Evolutionary conservation across 2,113 vertebrate genomes (phyloP), one percentile per base, ranked within the genome.

Genomic region (Lepus europaeus): DNA sequence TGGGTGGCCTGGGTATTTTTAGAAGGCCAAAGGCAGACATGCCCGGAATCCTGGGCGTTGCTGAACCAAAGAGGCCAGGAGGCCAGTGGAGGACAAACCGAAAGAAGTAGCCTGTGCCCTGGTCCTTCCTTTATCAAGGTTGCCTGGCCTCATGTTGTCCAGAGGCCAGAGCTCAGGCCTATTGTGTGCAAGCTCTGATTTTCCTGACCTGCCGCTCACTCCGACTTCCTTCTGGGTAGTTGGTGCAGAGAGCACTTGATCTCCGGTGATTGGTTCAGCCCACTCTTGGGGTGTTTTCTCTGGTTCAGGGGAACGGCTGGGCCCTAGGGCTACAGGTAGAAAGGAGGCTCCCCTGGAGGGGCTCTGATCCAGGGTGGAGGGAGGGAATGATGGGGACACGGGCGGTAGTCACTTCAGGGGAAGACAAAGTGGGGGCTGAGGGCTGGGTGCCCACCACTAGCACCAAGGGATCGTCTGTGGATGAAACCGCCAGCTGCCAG

Each of bases 1-100:
- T 97, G 94, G 96, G 74, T 39, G 45, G 95, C 82, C 5, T 1
- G 82, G 53, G 81, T 97, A 97, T 96, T 97, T 97, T 97, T 97
- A 97, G 96, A 96, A 96, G 92, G 64, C 85, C 87, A 93, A 76
- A 93, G 70, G 31, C 90, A 97, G 82, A 97, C 94, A 95, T 96
- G 95, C 92, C 94, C 63, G 68, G 95, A 97, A 97, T 97, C 83
- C 76, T 92, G 82, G 94, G 93, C 22, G 45, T 94, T 95, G 86
- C 92, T 95, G 36, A 92, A 82, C 90, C 91, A 83, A 89, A 96
- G 95, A 93, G 79, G 31, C 93, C 77, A 82, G 89, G 91, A 97
- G 90, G 90, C 79, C 82, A 63, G 66, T 33, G n/a, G 29, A 93
- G 69, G 82, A n/a, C 69, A 74, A 95, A 92, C 25, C 80, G 89